Base-by-base conservation (phyloP, 2,888 invertebrate genomes). In the Eustalomyia histrio region DNA sequence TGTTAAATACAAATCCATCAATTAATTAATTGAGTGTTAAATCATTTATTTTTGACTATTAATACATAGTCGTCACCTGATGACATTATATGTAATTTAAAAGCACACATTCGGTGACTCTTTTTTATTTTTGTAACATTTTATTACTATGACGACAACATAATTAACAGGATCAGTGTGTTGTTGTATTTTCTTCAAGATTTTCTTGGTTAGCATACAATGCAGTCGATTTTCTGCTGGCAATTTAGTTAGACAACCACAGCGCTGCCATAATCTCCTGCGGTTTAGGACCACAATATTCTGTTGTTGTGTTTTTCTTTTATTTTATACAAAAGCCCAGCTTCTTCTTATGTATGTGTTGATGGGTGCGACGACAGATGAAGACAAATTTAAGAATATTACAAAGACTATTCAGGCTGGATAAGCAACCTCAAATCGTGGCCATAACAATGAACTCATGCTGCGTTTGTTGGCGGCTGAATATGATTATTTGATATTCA, bases 361-460 rank as follows among this genome's bases (percentile, higher is more conserved):
- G 81, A 81, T 81, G 81, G 75, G 78, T 78, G 78, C 76, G 78
- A 75, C 81, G 80, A 83, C 83, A 83, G 83, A 82, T 84, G 83
- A 84, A 81, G 83, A 83, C 83, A 82, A 80, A 84, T 83, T 83
- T 84, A 82, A 68, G 57, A 68, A 76, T 50, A 64, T 76, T 55
- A 74, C 74, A 75, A 75, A 65, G 69, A 29, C 33, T 16, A 52
- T 16, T 33, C 33, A 72, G 60, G 61, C 61, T 43, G 80, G 76
- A 76, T 80, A 76, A 80, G 55, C 14, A 80, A 76, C 63, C 76
- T 68, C 68, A 80, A 80, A 80, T 64, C 68, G 76, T 80, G 80
- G 80, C 63, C 73, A 76, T 65, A 80, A 80, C 80, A 80, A 81
- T 71, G 74, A 78, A 50, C 78, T 18, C 81, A 69, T 81, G 81